Conservation (phyloP, 2,888 invertebrate genomes). For the Cantharis flavilabris region DNA sequence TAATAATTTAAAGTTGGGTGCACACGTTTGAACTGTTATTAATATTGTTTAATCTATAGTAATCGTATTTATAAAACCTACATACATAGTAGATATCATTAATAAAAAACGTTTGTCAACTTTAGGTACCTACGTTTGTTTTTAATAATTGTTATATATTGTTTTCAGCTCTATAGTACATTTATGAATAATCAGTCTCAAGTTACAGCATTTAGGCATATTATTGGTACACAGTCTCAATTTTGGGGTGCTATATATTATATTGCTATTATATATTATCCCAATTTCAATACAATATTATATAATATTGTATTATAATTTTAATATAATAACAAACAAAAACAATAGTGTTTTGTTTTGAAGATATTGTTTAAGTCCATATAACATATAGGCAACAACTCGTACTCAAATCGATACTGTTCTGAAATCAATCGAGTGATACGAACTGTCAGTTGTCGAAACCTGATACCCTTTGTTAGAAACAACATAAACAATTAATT, state of each 20-base stretch:
- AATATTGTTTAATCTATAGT: neutral
- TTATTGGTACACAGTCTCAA: no score
- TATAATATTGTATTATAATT: no score
- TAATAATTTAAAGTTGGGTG: neutral
- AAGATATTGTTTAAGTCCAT: no score
- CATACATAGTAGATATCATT: neutral
- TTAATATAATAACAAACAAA: no score
- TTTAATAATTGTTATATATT: no score
- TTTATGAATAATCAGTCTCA: no score
- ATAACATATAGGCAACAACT: neutral
- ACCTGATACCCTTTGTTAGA: neutral
- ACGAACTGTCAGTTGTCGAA: neutral
- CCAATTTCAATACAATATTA: no score
- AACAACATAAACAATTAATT: neutral
- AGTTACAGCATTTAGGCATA: no score
- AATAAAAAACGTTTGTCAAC: neutral
- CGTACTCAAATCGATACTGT: neutral
- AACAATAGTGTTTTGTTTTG: no score
- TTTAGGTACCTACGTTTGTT: neutral
- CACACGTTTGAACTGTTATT: slow-evolving; percentile 4
- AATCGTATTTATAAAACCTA: neutral
- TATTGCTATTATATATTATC: no score
- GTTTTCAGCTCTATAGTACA: no score
- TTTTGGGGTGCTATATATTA: no score
- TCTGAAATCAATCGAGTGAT: neutral